Evolutionary conservation across 2,888 invertebrate genomes (phyloP).

Genomic region (Polyommatus icarus): DNA sequence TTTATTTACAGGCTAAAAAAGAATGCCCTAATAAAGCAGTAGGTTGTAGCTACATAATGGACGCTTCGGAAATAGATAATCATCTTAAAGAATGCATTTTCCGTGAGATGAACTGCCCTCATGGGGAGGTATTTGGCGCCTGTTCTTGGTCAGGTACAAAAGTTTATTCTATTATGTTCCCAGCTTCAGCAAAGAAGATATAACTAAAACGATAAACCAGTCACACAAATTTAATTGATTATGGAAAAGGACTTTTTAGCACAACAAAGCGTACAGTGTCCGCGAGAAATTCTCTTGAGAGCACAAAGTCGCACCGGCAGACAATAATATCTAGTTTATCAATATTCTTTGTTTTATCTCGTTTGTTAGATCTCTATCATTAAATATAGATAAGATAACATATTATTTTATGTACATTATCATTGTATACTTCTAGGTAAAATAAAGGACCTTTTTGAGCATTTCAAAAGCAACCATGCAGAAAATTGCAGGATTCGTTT

Average conservation of each 20-base stretch:
- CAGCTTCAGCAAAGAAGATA: background rate
- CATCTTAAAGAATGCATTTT: constrained; percentile 71
- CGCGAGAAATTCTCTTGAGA: too few species aligned
- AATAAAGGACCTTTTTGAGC: constrained; percentile 60
- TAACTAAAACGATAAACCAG: background rate
- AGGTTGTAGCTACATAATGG: constrained; percentile 62
- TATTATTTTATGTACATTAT: background rate
- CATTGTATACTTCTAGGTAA: constrained; percentile 51
- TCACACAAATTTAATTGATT: too few species aligned
- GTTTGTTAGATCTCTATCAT: background rate
- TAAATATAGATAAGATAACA: background rate
- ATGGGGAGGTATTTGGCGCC: constrained; percentile 62
- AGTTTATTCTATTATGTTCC: constrained; percentile 7
- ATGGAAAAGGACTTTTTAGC: too few species aligned
- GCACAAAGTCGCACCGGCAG: background rate
- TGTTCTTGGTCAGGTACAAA: constrained; percentile 70
- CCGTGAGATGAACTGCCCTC: constrained; percentile 65
- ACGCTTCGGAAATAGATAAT: constrained; percentile 52
- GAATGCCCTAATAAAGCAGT: constrained; percentile 60
- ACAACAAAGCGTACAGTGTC: too few species aligned
- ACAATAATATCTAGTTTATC: too few species aligned
- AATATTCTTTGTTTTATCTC: too few species aligned
- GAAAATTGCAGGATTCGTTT: constrained; percentile 52
- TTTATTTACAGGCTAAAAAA: constrained; percentile 53
- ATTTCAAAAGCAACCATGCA: constrained; percentile 65